Conservation (phyloP, 2,888 invertebrate species). For the Orthonevra nobilis region DNA sequence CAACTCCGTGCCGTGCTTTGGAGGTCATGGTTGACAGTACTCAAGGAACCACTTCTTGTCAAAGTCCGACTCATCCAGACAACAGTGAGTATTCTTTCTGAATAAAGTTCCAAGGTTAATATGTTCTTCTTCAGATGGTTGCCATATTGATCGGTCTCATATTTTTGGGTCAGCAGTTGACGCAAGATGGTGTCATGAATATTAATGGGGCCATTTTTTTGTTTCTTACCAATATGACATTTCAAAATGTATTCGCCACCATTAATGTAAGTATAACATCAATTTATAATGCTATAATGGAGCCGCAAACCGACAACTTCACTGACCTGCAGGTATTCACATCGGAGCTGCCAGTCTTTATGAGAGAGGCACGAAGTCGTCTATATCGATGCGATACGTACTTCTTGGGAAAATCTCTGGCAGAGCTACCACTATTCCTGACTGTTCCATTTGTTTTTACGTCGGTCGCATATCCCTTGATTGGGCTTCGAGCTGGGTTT, state of each 20-base stretch:
- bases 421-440: conserved; percentile 93
- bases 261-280: conserved; percentile 86
- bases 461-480: conserved; percentile 92
- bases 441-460: conserved; percentile 91
- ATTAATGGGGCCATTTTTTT: conserved; percentile 96
- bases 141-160: conserved; percentile 93
- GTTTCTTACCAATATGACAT: conserved; percentile 95
- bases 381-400: conserved; percentile 96
- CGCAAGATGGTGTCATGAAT: conserved; percentile 95
- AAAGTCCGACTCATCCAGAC: conserved; percentile 94
- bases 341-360: conserved; percentile 92
- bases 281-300: too few species aligned
- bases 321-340: conserved; percentile 92
- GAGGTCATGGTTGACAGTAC: conserved; percentile 93
- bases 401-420: conserved; percentile 93
- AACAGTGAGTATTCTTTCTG: conserved; percentile 84
- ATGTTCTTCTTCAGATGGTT: conserved; percentile 85
- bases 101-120: conserved; percentile 93
- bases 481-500: conserved; percentile 88
- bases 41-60: conserved; percentile 94
- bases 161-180: conserved; percentile 90
- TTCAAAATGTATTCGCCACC: conserved; percentile 96
- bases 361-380: conserved; percentile 92
- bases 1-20: conserved; percentile 95
- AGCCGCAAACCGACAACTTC: too few species aligned